Evolutionary conservation across 2,888 invertebrate genomes (phyloP), one percentile per base, ranked within the genome.

Genomic region (Coleophora deauratella): DNA sequence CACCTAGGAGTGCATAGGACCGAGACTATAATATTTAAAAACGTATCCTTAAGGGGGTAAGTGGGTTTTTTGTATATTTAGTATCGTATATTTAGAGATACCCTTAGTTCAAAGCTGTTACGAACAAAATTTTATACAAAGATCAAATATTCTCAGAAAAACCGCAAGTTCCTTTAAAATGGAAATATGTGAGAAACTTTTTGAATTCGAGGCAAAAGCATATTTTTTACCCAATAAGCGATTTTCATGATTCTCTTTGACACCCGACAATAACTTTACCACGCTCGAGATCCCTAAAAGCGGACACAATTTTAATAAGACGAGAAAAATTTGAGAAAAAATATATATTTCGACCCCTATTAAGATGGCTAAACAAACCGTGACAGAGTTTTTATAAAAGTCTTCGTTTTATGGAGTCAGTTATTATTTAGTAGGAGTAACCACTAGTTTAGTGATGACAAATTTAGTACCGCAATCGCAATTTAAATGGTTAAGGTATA

Each of bases 301-400:
- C 68, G 35, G 21, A 31, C 36, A 12, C 28, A 35, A 41, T 44
- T 44, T 41, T 41, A 44, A 44, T 37, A 42, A 49, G 41, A 44
- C 44, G 49, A 44, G 40, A 38, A 40, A 40, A 40, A 13, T n/a
- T 33, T 11, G 21, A 9, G 6, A 9, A 34, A 33, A 43, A 37
- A 42, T 44, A 38, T 35, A 43, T 33, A 37, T 42, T 50, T 54
- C 52, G 42, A 41, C 51, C 46, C 42, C 64, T 69, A 76, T 78
- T 77, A 74, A 60, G 58, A 63, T 55, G 48, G 57, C 57, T 58
- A 71, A 80, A 81, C 81, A 76, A 76, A 69, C 78, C 80, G 67
- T 74, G 73, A 77, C 77, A 66, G 54, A 52, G 51, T 45, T 44
- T n/a, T 52, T 56, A 55, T 60, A 56, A 62, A 64, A 58, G 49